Evolutionary conservation across 2,113 vertebrate species (phyloP), one percentile per base, ranked within the genome.

Genomic region (Anolis sagrei): DNA sequence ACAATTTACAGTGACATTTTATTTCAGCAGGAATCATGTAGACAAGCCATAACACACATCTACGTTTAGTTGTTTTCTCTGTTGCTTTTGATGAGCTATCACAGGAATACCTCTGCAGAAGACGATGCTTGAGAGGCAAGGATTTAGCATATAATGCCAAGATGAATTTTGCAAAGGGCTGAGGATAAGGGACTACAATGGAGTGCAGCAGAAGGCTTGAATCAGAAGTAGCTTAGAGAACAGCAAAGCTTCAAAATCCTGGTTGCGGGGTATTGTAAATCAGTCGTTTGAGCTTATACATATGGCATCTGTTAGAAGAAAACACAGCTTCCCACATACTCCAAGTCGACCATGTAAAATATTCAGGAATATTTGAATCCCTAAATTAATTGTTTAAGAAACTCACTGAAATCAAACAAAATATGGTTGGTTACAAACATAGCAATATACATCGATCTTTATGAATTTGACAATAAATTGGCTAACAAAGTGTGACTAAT

Each of bases 1-100:
- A 90, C 90, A 94, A 93, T 95, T 91, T 93, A 90, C 87, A 94
- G 79, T 93, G 95, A 94, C 93, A 94, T 96, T 96, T 94, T 93
- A 92, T 94, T 94, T 96, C 92, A 95, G 90, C 93, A 89, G 79
- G 89, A 93, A 72, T 94, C 89, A 34, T 91, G 81, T 89, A 91
- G 92, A 91, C 91, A 92, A 93, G 92, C 92, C 94, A 94, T 95
- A 93, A 91, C 93, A 89, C 81, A 88, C 75, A 86, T 49, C 81
- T 78, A 7, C 25, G 72, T 92, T 92, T 92, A 88, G 79, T 80
- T 90, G 48, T 86, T 93, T 87, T 82, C 61, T 81, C 74, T 88
- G 92, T 88, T 68, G 54, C 86, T 92, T 95, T 92, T 89, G 84
- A 92, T 87, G 90, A 44, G 64, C 86, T 88, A 87, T 79, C 88